Conservation (phyloP, 2,888 invertebrate species). For the Lampropteryx suffumata region DNA sequence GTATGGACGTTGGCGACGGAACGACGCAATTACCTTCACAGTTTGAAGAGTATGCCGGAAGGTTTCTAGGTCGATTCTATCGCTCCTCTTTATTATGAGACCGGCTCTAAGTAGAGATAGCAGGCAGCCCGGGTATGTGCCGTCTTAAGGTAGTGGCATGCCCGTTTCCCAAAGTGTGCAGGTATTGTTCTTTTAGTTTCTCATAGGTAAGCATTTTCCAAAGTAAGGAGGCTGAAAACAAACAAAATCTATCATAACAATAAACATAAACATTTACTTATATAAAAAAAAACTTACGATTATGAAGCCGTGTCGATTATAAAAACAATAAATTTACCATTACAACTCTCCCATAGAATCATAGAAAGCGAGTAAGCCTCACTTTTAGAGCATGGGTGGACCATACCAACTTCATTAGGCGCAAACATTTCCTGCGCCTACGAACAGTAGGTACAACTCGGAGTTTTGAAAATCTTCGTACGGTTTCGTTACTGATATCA, state of each 20-base stretch:
- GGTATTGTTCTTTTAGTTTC: constrained; percentile 64
- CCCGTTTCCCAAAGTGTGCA: constrained; percentile 61
- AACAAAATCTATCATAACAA: background rate
- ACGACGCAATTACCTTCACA: constrained; percentile 54
- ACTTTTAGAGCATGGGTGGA: constrained; percentile 63
- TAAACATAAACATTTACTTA: too few species aligned
- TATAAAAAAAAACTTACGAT: too few species aligned
- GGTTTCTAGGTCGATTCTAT: constrained; percentile 52
- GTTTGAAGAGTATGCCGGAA: constrained; percentile 55
- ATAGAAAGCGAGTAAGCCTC: constrained; percentile 72
- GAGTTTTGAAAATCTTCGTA: constrained; percentile 51
- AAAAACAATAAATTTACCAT: constrained; percentile 47
- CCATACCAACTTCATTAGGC: constrained; percentile 56
- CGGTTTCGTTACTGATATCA: constrained; percentile 57
- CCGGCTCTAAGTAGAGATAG: constrained; percentile 61
- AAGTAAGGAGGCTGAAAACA: constrained; percentile 58
- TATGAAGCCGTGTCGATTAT: too few species aligned
- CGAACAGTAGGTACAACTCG: constrained; percentile 64
- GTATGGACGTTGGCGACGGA: constrained; percentile 60
- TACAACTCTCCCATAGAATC: constrained; percentile 74
- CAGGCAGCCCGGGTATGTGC: constrained; percentile 68
- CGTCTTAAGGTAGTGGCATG: constrained; percentile 58
- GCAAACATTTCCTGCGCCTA: constrained; percentile 73
- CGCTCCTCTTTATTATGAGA: constrained; percentile 49
- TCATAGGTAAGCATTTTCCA: constrained; percentile 64